Conservation (phyloP, 2,113 vertebrate species). For the Thymallus thymallus region DNA sequence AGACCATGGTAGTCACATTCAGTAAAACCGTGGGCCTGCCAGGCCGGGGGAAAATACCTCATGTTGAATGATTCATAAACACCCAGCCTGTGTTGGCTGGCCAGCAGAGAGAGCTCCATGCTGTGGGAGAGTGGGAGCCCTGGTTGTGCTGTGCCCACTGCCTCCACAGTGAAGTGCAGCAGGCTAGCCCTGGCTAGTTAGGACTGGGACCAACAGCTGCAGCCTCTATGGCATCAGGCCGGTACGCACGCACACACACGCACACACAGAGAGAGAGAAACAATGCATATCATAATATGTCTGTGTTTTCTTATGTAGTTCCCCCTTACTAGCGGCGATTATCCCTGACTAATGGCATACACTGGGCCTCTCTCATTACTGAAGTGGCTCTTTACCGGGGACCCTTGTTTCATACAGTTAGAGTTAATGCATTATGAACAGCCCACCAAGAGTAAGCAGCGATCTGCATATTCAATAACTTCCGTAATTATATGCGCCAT, state of each 20-base stretch:
- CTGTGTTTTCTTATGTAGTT: constrained; percentile 67
- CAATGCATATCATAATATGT: constrained; percentile 46
- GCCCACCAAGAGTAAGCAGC: constrained; percentile 74
- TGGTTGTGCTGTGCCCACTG: constrained; percentile 21
- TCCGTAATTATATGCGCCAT: constrained; percentile 81
- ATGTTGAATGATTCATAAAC: constrained; percentile 66
- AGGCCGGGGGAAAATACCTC: constrained; percentile 59
- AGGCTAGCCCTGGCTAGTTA: neutral
- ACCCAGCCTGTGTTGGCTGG: constrained; percentile 35
- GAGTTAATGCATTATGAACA: constrained; percentile 72
- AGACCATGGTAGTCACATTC: constrained; percentile 58
- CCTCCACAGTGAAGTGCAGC: constrained; percentile 1
- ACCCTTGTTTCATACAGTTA: constrained; percentile 73
- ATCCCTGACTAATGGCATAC: constrained; percentile 67
- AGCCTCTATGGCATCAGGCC: neutral
- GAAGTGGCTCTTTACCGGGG: constrained; percentile 69
- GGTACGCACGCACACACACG: neutral
- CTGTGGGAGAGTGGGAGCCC: constrained; percentile 30
- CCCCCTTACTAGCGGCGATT: constrained; percentile 62
- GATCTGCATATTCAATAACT: constrained; percentile 83
- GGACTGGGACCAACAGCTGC: constrained; percentile 30
- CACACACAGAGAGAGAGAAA: neutral
- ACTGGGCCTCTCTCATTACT: constrained; percentile 68
- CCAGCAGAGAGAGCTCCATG: constrained; percentile 25
- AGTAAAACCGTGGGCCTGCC: constrained; percentile 39